Conservation (phyloP, 2,888 invertebrate species). For the Trachelus troglodyta region DNA sequence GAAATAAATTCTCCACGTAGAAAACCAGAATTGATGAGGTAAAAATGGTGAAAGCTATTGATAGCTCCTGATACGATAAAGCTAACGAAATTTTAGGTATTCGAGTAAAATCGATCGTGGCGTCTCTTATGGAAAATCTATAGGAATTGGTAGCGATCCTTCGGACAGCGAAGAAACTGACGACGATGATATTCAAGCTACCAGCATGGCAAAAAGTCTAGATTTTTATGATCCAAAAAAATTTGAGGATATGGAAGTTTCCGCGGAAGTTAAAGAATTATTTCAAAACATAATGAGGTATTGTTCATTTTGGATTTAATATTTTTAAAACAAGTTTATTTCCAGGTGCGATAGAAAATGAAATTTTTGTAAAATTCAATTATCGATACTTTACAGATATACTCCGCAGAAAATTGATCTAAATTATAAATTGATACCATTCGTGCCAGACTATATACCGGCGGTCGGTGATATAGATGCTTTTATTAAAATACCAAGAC, state of each 20-base stretch:
- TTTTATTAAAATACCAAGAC: slow-evolving; percentile 92
- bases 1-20: slow-evolving; percentile 43
- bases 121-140: slow-evolving; percentile 37
- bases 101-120: slow-evolving; percentile 28
- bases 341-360: not conserved
- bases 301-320: not conserved
- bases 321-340: not conserved
- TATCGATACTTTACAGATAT: slow-evolving; percentile 72
- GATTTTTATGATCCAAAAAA: slow-evolving; percentile 81
- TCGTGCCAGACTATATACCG: slow-evolving; percentile 96
- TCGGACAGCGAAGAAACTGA: slow-evolving; percentile 62
- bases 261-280: slow-evolving; percentile 88
- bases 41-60: not conserved
- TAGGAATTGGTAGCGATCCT: slow-evolving; percentile 51
- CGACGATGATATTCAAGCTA: slow-evolving; percentile 56
- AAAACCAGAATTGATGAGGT: slow-evolving; percentile 39
- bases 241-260: slow-evolving; percentile 84
- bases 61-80: not conserved
- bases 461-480: slow-evolving; percentile 99
- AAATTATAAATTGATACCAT: slow-evolving; percentile 91
- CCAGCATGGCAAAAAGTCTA: slow-evolving; percentile 40
- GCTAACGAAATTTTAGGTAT: slow-evolving; percentile 23
- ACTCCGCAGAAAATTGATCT: slow-evolving; percentile 92
- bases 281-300: slow-evolving; percentile 93
- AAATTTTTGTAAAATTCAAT: not conserved